phyloP scores from a whole-genome alignment of 2,797 vertebrate species.

The Hyperoplus lanceolatus region DNA sequence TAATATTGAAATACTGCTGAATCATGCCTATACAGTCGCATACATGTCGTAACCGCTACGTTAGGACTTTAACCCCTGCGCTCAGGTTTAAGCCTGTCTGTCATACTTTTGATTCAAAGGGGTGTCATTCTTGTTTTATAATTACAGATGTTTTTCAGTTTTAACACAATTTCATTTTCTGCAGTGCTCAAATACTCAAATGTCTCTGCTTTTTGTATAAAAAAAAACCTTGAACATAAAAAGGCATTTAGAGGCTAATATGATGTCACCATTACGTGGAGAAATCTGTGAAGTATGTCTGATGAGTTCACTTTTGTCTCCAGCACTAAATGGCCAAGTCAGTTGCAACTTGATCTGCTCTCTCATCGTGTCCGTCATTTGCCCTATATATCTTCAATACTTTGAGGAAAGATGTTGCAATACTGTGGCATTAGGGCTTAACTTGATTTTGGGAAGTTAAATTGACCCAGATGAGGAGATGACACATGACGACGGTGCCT shows the following conservation, averaged over 20 bases:
- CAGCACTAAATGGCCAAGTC: neutral
- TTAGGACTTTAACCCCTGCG: slow-evolving; percentile 28
- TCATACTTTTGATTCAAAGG: neutral
- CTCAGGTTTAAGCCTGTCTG: neutral
- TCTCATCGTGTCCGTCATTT: neutral
- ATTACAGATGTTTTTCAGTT: no score
- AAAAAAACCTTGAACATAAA: no score
- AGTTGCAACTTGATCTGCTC: neutral
- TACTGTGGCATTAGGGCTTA: neutral
- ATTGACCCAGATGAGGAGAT: neutral
- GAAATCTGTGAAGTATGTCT: neutral
- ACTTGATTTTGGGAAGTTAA: neutral
- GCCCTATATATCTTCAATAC: neutral
- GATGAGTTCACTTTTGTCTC: neutral
- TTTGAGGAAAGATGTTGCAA: neutral
- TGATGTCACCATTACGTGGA: neutral
- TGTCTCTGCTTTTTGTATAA: no score
- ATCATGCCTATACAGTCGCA: no score
- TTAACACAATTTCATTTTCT: no score
- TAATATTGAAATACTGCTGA: neutral
- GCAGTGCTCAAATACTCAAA: no score
- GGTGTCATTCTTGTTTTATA: no score
- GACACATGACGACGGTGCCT: neutral
- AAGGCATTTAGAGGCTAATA: neutral
- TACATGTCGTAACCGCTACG: neutral